These are phyloP conservation scores for Drosophila meridiana DNA, from an alignment of 2,888 invertebrate genomes.

Conservation along the genomic window DNA sequence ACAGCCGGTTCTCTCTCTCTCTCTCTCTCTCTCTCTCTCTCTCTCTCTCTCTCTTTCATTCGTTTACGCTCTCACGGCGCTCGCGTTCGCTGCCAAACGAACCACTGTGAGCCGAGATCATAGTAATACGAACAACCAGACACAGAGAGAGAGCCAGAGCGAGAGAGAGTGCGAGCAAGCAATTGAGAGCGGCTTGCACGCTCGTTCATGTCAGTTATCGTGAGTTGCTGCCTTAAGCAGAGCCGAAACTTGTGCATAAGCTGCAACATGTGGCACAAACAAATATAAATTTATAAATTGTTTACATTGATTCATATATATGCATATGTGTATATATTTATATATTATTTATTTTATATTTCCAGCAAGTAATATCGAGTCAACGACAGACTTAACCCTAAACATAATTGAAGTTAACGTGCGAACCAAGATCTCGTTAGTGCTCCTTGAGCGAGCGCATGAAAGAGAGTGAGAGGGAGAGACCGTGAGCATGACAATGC, in stretches of 20 bases:
- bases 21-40: constrained; percentile 17
- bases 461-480: constrained; percentile 16
- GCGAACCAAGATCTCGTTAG: constrained; percentile 5
- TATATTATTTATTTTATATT: neutral
- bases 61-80: constrained; percentile 2
- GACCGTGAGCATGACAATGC: neutral
- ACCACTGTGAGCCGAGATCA: constrained; percentile 46
- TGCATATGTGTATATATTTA: neutral
- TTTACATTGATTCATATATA: neutral
- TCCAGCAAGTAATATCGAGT: neutral
- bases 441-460: too few species aligned
- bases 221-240: neutral
- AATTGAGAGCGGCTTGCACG: constrained; percentile 26
- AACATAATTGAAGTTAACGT: constrained; percentile 6
- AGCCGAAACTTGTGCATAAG: constrained; percentile 8
- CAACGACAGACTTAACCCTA: neutral
- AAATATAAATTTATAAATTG: neutral
- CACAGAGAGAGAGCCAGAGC: constrained; percentile 3
- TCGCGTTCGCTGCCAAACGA: constrained; percentile 9
- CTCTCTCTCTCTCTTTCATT: constrained; percentile 12
- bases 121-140: constrained; percentile 35
- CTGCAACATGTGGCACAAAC: constrained; percentile 4
- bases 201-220: constrained; percentile 26
- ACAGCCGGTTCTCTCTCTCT: constrained; percentile 42
- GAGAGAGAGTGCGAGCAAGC: constrained; percentile 11